phyloP scores from a whole-genome alignment of 2,888 invertebrate species.

The Miltochrista miniata region DNA sequence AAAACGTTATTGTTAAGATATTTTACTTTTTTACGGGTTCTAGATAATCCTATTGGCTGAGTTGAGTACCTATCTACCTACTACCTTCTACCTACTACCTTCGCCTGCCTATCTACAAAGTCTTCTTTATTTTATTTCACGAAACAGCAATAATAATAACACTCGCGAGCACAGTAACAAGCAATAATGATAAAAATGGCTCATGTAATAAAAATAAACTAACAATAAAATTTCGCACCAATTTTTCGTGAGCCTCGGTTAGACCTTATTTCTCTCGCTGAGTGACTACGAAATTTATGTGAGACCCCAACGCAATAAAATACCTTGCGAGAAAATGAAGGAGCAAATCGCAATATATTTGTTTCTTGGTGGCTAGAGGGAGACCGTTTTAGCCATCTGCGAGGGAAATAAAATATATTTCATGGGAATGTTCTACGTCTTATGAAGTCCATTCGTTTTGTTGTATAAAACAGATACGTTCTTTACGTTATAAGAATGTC shows the following conservation, averaged over 20 bases:
- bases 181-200: conserved; percentile 43
- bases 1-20: no score
- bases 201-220: conserved; percentile 67
- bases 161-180: conserved; percentile 23
- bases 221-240: conserved; percentile 75
- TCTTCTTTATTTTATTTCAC: no score
- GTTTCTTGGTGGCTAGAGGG: conserved; percentile 75
- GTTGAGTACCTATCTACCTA: no score
- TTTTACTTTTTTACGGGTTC: no score
- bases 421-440: conserved; percentile 52
- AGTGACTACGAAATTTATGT: conserved; percentile 80
- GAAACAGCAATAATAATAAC: conserved; percentile 7
- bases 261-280: conserved; percentile 80
- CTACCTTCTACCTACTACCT: no score
- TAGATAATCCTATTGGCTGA: no score
- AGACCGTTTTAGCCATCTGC: conserved; percentile 72
- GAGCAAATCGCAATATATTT: conserved; percentile 82
- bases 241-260: conserved; percentile 66
- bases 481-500: background rate
- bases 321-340: conserved; percentile 82
- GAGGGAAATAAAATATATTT: conserved; percentile 69
- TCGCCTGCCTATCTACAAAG: no score
- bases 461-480: conserved; percentile 34
- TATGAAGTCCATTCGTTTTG: conserved; percentile 58
- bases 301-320: conserved; percentile 81